These are phyloP conservation scores for Aleiodes sp. DNA, from an alignment of 1,140 invertebrate genomes.

Conservation along the genomic window DNA sequence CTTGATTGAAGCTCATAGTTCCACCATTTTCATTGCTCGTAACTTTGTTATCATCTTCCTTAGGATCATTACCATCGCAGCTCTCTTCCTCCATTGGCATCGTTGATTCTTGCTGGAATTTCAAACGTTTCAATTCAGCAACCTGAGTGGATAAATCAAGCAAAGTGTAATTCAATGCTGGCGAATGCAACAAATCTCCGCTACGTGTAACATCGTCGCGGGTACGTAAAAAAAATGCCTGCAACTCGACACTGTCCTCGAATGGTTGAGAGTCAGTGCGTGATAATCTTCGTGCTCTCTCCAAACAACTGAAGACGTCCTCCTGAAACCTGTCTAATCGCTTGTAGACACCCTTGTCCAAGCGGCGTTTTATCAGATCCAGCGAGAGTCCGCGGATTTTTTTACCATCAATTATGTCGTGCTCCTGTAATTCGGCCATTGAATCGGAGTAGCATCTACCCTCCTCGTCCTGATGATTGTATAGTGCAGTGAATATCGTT, in stretches of 20 bases:
- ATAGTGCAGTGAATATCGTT: constrained; percentile 91
- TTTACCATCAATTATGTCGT: constrained; percentile 80
- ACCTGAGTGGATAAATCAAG: constrained; percentile 78
- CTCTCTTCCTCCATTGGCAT: constrained; percentile 78
- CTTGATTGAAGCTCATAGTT: constrained; percentile 75
- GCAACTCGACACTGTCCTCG: constrained; percentile 94
- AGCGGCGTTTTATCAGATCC: constrained; percentile 84
- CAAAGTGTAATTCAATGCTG: constrained; percentile 84
- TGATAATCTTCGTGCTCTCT: constrained; percentile 86
- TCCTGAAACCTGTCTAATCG: constrained; percentile 95
- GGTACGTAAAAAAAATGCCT: constrained; percentile 89
- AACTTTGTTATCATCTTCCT: constrained; percentile 50
- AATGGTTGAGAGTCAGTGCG: constrained; percentile 93
- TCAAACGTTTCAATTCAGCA: constrained; percentile 80
- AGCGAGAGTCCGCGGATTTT: constrained; percentile 82
- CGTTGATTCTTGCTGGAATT: constrained; percentile 77
- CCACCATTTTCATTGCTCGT: constrained; percentile 58
- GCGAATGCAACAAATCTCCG: constrained; percentile 84
- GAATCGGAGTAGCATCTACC: constrained; percentile 96
- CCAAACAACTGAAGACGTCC: constrained; percentile 94
- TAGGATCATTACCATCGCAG: constrained; percentile 66
- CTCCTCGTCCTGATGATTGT: constrained; percentile 96
- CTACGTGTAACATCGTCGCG: constrained; percentile 78
- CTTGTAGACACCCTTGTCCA: constrained; percentile 90
- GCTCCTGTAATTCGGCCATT: constrained; percentile 91